Evolutionary conservation across 2,797 vertebrate species (phyloP).

Genomic region (Pteropus rufus): DNA sequence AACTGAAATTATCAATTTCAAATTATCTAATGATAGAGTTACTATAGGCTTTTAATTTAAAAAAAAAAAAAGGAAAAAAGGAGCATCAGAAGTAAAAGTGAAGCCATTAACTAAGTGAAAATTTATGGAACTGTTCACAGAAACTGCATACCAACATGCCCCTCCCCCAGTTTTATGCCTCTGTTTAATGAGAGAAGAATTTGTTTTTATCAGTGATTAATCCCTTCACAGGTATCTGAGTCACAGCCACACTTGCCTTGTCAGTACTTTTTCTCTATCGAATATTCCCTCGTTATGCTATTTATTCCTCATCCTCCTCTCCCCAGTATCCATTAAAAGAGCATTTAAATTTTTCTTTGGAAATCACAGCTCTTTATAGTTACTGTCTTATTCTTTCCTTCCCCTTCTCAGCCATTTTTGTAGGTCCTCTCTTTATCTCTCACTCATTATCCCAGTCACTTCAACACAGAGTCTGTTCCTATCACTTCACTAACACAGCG

Average conservation of each 20-base stretch:
- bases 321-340: not conserved
- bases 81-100: not conserved
- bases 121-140: not conserved
- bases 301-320: not conserved
- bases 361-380: not conserved
- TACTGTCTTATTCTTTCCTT: not conserved
- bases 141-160: not conserved
- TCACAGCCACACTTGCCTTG: not conserved
- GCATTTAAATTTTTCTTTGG: not conserved
- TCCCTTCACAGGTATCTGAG: not conserved
- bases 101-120: not conserved
- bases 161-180: not conserved
- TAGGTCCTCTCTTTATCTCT: accelerated
- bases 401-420: not conserved
- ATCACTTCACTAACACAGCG: not conserved
- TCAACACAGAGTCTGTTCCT: no score
- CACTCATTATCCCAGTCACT: not conserved
- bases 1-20: constrained; percentile 17
- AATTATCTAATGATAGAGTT: not conserved
- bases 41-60: not conserved
- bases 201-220: not conserved
- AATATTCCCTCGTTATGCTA: not conserved
- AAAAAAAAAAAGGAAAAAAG: not conserved
- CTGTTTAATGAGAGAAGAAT: not conserved
- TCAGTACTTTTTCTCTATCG: not conserved